A percentile compares a stretch with the other conserved stretches of the same genome.
These are phyloP conservation scores for Nomada ferruginata DNA, from an alignment of 2,888 invertebrate genomes.

Conservation along the genomic window DNA sequence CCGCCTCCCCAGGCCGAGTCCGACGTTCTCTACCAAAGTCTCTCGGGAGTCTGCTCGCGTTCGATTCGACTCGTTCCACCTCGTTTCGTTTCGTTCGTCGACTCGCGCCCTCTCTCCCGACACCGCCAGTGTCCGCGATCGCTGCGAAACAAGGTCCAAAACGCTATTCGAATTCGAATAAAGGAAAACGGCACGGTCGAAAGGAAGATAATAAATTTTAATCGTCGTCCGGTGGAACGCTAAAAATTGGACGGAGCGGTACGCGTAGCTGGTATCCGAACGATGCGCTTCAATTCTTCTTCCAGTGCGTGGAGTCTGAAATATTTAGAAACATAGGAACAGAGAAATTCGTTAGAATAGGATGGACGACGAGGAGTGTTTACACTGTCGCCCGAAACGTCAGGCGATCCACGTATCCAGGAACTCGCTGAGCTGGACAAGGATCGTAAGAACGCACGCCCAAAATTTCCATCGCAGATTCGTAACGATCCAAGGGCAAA, in stretches of 20 bases:
- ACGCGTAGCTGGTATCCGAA: background rate
- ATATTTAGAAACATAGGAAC: background rate
- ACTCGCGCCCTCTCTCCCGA: slow-evolving; percentile 19
- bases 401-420: slow-evolving; percentile 21
- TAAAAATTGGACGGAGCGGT: too few relatives aligned
- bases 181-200: background rate
- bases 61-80: slow-evolving; percentile 28
- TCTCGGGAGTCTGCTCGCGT: slow-evolving; percentile 16
- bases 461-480: slow-evolving; percentile 25
- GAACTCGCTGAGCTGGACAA: slow-evolving; percentile 7
- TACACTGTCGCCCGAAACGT: slow-evolving; percentile 28
- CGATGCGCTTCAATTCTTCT: slow-evolving; percentile 3
- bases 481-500: slow-evolving; percentile 16
- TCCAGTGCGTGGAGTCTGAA: slow-evolving; percentile 25
- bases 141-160: background rate
- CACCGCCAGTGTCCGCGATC: background rate
- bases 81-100: slow-evolving; percentile 13
- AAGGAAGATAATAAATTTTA: too few relatives aligned
- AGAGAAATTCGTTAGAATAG: too few relatives aligned
- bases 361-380: background rate
- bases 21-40: slow-evolving; percentile 21
- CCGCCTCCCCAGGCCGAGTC: slow-evolving; percentile 20
- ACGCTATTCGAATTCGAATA: too few relatives aligned
- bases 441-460: slow-evolving; percentile 15
- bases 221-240: too few relatives aligned